These are phyloP conservation scores for Kryptolebias ocellatus DNA, from an alignment of 2,797 vertebrate species.

Conservation along the genomic window DNA sequence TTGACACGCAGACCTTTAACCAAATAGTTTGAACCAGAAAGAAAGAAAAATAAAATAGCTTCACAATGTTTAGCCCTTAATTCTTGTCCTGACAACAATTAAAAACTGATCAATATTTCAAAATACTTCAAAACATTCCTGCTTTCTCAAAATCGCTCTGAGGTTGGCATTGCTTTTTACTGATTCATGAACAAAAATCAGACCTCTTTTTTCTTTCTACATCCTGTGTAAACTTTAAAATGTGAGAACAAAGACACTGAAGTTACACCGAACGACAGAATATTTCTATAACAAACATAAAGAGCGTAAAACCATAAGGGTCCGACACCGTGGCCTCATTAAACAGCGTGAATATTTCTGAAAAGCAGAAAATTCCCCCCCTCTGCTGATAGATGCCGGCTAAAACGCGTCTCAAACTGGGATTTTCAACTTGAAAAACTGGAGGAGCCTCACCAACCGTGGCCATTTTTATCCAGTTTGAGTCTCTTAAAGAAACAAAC, in stretches of 20 bases:
- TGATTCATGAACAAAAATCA: not conserved
- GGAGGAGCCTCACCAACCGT: not conserved
- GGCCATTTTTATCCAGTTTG: not conserved
- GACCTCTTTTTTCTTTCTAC: not conserved
- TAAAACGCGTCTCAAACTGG: too few species aligned
- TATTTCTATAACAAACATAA: not conserved
- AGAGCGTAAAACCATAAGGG: not conserved
- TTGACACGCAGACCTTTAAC: constrained; percentile 31
- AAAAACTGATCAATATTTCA: not conserved
- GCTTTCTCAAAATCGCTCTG: too few species aligned
- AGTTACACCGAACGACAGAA: not conserved
- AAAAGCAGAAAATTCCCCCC: too few species aligned
- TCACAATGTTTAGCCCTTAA: constrained; percentile 7
- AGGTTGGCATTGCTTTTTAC: too few species aligned
- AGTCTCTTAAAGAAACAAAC: too few species aligned
- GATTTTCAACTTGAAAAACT: not conserved
- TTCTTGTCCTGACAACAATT: constrained; percentile 8
- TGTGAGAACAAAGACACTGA: not conserved
- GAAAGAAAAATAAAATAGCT: not conserved
- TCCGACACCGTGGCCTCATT: too few species aligned
- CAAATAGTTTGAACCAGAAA: constrained; percentile 17
- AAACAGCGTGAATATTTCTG: too few species aligned
- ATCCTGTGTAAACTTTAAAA: not conserved
- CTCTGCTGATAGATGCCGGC: too few species aligned
- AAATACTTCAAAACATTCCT: not conserved